Base-by-base conservation (phyloP, 1,140 invertebrate genomes). In the Manduca sexta region DNA sequence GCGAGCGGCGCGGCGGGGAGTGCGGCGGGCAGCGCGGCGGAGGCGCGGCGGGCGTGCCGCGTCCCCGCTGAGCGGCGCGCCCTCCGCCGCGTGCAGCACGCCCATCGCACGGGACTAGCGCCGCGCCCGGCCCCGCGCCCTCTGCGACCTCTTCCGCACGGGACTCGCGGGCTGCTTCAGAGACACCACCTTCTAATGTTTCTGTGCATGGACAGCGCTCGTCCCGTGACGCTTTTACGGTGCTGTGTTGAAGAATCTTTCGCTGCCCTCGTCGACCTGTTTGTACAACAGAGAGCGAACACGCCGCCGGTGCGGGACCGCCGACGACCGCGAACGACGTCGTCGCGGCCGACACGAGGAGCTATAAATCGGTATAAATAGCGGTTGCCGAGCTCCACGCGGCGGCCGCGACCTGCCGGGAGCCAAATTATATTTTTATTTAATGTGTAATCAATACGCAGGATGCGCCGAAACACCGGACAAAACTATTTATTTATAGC, bases 41-140 rank as follows among this genome's bases (percentile, higher is more conserved):
- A 33, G 37, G 21, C 48, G 49, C 48, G 34, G 33, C 53, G 16
- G 40, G 33, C 29, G 45, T 45, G 17, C 63, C 56, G 47, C 59
- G 58, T 69, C 69, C 56, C 69, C 68, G 60, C 64, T 58, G 69
- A 60, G 54, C 74, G 71, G 64, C 52, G 55, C 64, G 13, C 61
- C 64, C 11, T 61, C 66, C 29, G 61, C 62, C 46, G 66, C 64
- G 14, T 78, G 76, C 67, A 80, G 79, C 64, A 80, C 79, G 45
- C 78, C 78, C 44, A 64, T 76, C 38, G 55, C 63, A 38, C 57
- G 62, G 29, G 73, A 77, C 57, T 82, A 74, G 66, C 67, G 45
- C 44, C 45, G 37, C 52, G 18, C 41, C 29, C 13, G 18, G 10
- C 41, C 39, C 45, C 38, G 10, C 41, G 33, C 37, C 6, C 11